A percentile compares a stretch with the other conserved stretches of the same genome.
These are phyloP conservation scores for Callimorpha dominula DNA, from an alignment of 2,888 invertebrate species.

Conservation along the genomic window DNA sequence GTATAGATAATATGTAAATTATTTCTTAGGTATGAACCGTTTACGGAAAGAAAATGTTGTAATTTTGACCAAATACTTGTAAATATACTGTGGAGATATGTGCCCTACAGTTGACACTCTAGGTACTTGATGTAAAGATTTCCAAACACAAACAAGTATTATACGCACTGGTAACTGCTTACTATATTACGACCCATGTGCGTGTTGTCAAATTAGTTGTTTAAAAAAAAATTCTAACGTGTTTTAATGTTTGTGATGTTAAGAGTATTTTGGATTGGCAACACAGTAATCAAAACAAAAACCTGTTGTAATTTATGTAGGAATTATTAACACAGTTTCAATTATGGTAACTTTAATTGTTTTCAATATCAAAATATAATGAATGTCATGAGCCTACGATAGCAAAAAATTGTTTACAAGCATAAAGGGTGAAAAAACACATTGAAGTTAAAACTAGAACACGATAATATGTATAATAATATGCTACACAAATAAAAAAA, in stretches of 20 bases:
- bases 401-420: not conserved
- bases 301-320: not conserved
- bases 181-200: not conserved
- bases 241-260: not conserved
- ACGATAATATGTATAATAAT: not conserved
- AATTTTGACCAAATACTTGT: not conserved
- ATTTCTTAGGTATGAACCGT: not conserved
- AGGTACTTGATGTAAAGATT: not conserved
- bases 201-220: not conserved
- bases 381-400: not conserved
- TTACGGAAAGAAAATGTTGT: not conserved
- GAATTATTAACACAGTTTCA: not conserved
- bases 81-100: not conserved
- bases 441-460: not conserved
- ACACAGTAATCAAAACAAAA: not conserved
- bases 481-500: too few relatives aligned
- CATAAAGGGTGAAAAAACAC: not conserved
- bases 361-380: not conserved
- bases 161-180: not conserved
- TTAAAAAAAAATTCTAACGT: not conserved
- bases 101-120: not conserved
- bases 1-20: not conserved
- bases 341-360: not conserved
- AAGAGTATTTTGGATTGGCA: not conserved
- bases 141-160: not conserved